Evolutionary conservation across 2,888 invertebrate species (phyloP).

Genomic region (Drosophila nr. medialis): DNA sequence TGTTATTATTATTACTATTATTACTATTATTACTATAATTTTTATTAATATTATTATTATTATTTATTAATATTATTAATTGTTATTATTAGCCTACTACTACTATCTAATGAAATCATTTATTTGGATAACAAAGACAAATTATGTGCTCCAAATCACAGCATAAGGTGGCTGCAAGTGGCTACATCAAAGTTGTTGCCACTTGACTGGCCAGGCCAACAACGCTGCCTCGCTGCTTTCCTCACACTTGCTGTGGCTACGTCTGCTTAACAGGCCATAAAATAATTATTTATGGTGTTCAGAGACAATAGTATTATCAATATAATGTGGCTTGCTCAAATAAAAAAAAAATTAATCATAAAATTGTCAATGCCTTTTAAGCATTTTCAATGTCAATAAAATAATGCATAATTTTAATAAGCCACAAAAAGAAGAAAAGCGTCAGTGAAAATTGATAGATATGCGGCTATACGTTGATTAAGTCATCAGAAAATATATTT

Average conservation of each 20-base stretch:
- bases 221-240: conserved; percentile 6
- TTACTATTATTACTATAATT: neutral
- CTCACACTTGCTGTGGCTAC: neutral
- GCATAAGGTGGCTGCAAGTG: conserved; percentile 35
- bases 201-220: conserved; percentile 44
- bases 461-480: neutral
- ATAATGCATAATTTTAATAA: conserved; percentile 29
- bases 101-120: conserved; percentile 44
- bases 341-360: neutral
- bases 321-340: conserved; percentile 37
- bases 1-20: neutral
- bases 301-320: conserved; percentile 26
- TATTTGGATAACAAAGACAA: conserved; percentile 66
- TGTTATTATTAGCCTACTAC: neutral
- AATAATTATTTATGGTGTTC: conserved; percentile 31
- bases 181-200: conserved; percentile 49
- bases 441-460: conserved; percentile 2
- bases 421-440: neutral
- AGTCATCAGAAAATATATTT: neutral
- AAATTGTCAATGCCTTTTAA: conserved; percentile 16
- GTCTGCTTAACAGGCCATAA: conserved; percentile 41
- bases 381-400: conserved; percentile 60
- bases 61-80: neutral
- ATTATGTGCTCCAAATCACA: conserved; percentile 70
- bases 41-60: neutral